Evolutionary conservation across 1,140 invertebrate genomes (phyloP).

Genomic region (Pemphigus obesinymphae): DNA sequence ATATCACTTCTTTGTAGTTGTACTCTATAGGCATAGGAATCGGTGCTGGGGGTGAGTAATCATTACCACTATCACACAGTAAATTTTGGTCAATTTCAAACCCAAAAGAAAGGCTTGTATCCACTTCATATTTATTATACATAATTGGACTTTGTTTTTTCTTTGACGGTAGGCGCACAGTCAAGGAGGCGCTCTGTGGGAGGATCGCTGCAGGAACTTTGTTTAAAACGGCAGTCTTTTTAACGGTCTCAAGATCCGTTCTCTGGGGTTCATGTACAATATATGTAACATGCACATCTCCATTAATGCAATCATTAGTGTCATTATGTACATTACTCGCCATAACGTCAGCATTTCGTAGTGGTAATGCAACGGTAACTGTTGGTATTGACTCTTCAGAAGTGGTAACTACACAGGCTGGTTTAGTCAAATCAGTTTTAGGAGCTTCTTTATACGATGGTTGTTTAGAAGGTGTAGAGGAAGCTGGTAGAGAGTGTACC

Average conservation of each 20-base stretch:
- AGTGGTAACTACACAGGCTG: conserved; percentile 30
- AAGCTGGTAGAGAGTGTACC: conserved; percentile 66
- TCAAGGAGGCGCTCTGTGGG: conserved; percentile 26
- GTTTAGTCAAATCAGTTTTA: conserved; percentile 37
- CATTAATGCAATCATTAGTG: conserved; percentile 27
- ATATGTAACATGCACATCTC: conserved; percentile 38
- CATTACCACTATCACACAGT: conserved; percentile 29
- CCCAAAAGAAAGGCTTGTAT: conserved; percentile 35
- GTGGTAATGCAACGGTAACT: conserved; percentile 26
- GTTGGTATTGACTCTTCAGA: conserved; percentile 41
- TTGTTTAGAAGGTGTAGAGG: conserved; percentile 53
- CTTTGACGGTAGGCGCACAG: conserved; percentile 39
- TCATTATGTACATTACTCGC: background rate
- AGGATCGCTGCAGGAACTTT: conserved; percentile 37
- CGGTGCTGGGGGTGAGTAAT: conserved; percentile 1
- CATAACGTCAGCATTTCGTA: background rate
- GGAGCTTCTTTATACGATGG: conserved; percentile 16
- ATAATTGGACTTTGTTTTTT: conserved; percentile 38
- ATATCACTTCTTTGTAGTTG: conserved; percentile 38
- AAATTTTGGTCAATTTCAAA: conserved; percentile 39
- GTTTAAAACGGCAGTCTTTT: conserved; percentile 41
- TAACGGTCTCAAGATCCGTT: conserved; percentile 26
- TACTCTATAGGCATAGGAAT: conserved; percentile 39
- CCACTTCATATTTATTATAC: conserved; percentile 37
- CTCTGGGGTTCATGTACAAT: conserved; percentile 23